A percentile compares a stretch with the other conserved stretches of the same genome.
Conservation (phyloP, 2,888 invertebrate species). For the Gastracanthus pulcherrimus region DNA sequence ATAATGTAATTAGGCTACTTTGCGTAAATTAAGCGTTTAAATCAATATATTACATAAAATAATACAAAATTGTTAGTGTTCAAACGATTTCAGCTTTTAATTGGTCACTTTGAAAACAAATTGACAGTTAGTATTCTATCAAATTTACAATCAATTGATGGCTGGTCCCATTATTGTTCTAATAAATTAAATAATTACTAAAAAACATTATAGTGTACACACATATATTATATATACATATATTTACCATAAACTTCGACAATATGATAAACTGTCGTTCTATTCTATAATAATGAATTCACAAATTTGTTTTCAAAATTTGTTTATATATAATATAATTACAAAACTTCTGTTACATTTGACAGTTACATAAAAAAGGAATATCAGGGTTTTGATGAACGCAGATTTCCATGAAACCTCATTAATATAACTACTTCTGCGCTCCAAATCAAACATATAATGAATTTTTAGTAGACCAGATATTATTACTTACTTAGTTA, state of each 20-base stretch:
- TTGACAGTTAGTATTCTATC: constrained; percentile 11
- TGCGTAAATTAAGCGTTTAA: background rate
- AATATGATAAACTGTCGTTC: constrained; percentile 12
- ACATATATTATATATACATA: constrained; percentile 42
- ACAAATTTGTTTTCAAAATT: constrained; percentile 5
- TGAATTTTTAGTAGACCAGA: background rate
- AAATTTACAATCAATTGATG: constrained; percentile 42
- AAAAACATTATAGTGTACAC: constrained; percentile 10
- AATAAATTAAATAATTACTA: constrained; percentile 27
- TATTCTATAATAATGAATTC: constrained; percentile 2
- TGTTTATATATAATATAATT: constrained; percentile 1
- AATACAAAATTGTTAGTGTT: background rate
- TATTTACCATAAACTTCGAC: constrained; percentile 38
- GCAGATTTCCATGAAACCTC: constrained; percentile 18
- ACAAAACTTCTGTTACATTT: constrained; percentile 4
- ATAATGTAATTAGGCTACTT: background rate
- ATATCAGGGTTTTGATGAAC: constrained; percentile 38
- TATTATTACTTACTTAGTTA: constrained; percentile 24
- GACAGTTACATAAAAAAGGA: constrained; percentile 20
- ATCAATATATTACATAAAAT: background rate
- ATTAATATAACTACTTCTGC: constrained; percentile 4
- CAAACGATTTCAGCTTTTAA: background rate
- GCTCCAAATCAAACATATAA: constrained; percentile 30
- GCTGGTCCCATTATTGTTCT: constrained; percentile 51
- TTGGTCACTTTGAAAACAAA: background rate